Conservation (phyloP, 2,113 vertebrate species). For the Nothoprocta perdicaria region DNA sequence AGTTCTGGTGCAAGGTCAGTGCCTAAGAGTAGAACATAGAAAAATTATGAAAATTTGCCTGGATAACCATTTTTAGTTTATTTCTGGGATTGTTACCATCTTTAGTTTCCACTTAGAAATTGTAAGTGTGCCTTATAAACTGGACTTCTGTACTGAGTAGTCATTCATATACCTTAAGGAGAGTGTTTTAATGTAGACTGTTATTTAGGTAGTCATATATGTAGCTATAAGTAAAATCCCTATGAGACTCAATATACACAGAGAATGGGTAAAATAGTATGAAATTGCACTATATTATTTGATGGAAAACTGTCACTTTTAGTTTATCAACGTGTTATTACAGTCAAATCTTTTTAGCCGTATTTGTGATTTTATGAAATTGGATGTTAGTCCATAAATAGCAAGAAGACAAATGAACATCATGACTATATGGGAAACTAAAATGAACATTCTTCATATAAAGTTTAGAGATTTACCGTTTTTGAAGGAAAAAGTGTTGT, state of each 20-base stretch:
- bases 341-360: not conserved
- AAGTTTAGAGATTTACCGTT: not conserved
- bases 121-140: not conserved
- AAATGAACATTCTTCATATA: not conserved
- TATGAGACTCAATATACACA: not conserved
- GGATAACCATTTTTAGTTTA: not conserved
- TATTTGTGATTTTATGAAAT: not conserved
- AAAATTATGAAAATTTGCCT: not conserved
- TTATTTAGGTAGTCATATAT: not conserved
- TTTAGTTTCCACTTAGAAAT: not conserved
- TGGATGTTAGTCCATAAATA: not conserved
- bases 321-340: not conserved
- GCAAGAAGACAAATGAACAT: not conserved
- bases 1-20: not conserved
- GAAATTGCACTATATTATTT: not conserved
- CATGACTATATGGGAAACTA: not conserved
- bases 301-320: not conserved
- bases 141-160: not conserved
- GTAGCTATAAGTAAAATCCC: not conserved
- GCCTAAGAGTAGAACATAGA: not conserved
- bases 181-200: not conserved
- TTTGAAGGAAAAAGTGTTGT: not conserved
- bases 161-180: not conserved
- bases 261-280: not conserved
- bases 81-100: not conserved